Conservation (phyloP, 2,113 vertebrate genomes). For the Ginglymostoma cirratum region DNA sequence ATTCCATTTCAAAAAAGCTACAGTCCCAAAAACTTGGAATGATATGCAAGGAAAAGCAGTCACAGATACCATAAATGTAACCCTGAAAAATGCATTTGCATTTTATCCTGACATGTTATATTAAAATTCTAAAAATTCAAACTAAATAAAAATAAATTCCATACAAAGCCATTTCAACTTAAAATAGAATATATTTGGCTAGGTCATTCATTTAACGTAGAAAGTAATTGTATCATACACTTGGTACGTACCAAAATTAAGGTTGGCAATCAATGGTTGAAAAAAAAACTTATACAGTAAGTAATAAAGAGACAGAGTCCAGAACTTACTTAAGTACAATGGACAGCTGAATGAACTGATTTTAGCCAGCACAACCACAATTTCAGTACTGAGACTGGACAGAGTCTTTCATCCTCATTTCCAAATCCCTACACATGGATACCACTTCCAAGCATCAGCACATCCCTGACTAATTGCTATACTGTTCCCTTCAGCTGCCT, state of each 20-base stretch:
- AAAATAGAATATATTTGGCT: neutral
- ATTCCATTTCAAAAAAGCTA: neutral
- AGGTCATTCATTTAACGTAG: neutral
- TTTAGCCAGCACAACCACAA: neutral
- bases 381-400: neutral
- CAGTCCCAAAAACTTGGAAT: neutral
- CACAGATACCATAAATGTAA: neutral
- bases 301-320: neutral
- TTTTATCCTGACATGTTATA: neutral
- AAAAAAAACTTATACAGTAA: neutral
- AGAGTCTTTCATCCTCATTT: neutral
- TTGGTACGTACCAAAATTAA: neutral
- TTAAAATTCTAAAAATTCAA: neutral
- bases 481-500: neutral
- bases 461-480: neutral
- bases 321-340: neutral
- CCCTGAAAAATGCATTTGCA: neutral
- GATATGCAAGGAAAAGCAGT: neutral
- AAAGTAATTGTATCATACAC: neutral
- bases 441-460: neutral
- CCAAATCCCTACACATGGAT: neutral
- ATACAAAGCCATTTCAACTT: neutral
- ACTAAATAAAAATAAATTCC: neutral
- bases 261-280: neutral
- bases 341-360: neutral